Evolutionary conservation across 2,888 invertebrate genomes (phyloP).

Genomic region (Terebella lapidaria): DNA sequence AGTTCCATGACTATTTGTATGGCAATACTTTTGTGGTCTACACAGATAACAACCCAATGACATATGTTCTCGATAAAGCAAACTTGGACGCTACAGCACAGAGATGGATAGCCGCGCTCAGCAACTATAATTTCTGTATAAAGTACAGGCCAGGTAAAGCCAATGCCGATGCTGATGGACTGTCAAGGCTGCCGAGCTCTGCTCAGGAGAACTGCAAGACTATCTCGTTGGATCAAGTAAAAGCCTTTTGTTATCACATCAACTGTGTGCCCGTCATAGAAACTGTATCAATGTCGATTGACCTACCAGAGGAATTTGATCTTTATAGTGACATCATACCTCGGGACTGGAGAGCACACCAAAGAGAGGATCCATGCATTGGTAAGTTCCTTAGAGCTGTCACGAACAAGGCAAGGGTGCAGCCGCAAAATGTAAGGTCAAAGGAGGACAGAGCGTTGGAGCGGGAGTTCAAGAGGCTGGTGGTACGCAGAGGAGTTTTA

Average conservation of each 20-base stretch:
- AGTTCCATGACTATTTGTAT: not conserved
- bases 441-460: not conserved
- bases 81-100: not conserved
- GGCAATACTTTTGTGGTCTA: not conserved
- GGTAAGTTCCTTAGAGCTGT: not conserved
- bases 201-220: not conserved
- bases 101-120: constrained; percentile 6
- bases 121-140: constrained; percentile 11
- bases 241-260: not conserved
- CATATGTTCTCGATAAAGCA: too few relatives aligned
- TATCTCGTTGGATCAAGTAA: not conserved
- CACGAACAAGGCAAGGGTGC: not conserved
- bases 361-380: not conserved
- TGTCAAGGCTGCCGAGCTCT: constrained; percentile 3
- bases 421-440: not conserved
- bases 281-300: not conserved
- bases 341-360: not conserved
- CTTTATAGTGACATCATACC: too few relatives aligned
- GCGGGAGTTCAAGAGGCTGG: not conserved
- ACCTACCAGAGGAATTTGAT: too few relatives aligned
- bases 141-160: constrained; percentile 10
- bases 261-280: not conserved
- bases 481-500: not conserved
- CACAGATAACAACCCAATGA: not conserved
- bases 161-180: constrained; percentile 18